Evolutionary conservation across 2,113 vertebrate genomes (phyloP).

Genomic region (Chitala chitala): DNA sequence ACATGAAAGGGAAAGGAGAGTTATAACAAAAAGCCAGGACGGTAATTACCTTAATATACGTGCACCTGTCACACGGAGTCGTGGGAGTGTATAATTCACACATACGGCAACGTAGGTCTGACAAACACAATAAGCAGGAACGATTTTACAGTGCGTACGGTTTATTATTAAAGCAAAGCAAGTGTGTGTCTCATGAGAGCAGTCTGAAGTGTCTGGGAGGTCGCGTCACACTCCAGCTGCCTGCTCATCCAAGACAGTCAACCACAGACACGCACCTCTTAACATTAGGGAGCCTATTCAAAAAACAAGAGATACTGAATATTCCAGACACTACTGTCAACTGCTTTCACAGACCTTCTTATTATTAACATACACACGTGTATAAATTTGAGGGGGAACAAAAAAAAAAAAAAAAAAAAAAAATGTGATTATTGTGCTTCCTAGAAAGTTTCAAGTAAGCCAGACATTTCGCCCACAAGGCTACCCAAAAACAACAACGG

Average conservation of each 20-base stretch:
- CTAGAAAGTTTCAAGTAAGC: not conserved
- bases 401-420: not conserved
- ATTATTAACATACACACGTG: not conserved
- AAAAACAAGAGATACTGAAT: not conserved
- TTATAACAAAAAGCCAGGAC: not conserved
- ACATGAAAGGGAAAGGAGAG: not conserved
- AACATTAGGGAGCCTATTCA: not conserved
- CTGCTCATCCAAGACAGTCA: not conserved
- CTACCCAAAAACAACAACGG: not conserved
- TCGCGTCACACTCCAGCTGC: too few relatives aligned
- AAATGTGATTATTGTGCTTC: not conserved
- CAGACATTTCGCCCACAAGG: conserved; percentile 8
- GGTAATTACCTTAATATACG: not conserved
- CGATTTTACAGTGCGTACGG: not conserved
- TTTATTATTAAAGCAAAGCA: not conserved
- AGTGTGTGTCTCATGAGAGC: not conserved
- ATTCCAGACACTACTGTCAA: not conserved
- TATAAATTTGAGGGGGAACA: not conserved
- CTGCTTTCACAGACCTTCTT: not conserved
- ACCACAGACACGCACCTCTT: not conserved
- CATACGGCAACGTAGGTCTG: not conserved
- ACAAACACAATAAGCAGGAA: conserved; percentile 1
- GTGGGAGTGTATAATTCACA: not conserved
- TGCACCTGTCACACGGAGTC: too few relatives aligned
- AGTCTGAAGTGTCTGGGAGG: not conserved